Base-by-base conservation (phyloP, 2,113 vertebrate species). In the Stictonetta naevosa region DNA sequence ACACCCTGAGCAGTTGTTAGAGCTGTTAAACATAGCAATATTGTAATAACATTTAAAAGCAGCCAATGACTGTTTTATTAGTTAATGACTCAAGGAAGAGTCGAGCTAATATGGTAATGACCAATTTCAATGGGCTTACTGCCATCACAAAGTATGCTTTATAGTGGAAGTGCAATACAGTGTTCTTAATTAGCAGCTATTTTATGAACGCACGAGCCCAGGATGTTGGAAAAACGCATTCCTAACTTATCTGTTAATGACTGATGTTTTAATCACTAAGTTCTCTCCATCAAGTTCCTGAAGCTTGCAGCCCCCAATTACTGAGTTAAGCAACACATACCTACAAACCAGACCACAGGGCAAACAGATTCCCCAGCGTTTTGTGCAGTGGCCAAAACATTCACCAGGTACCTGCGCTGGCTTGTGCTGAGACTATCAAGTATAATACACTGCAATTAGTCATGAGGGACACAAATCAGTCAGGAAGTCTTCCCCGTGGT, bases 51-150 rank as follows among this genome's bases (percentile, higher is more conserved):
- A 92, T 91, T 97, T 97, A 94, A 91, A 95, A 97, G 96, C 82
- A 96, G 90, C 95, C 97, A 94, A 72, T 84, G 96, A 94, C 93
- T 96, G 83, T 94, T 95, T 97, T 96, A 96, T 97, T 95, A 87
- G 95, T 95, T 97, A 97, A 95, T 95, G 93, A 95, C 94, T 95
- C 83, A 80, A 94, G 95, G 84, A 95, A 94, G 91, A 97, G 94
- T 92, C 38, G 2, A 63, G 88, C 92, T 93, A 93, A 96, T 92
- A 77, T 91, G 95, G 95, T 96, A 96, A 97, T 92, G 83, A 95
- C 91, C 89, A 56, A 62, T 96, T 97, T 93, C 96, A 96, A 72
- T 90, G 95, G 93, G 75, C 92, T 88, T 92, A 13, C 93, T 88
- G 92, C 94, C 83, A 36, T 87, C 84, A 89, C 95, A 92, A 94